Percentiles rank a stretch among this genome's conserved stretches.
Evolutionary conservation across 2,113 vertebrate genomes (phyloP).

Genomic region (Chloropsis cyanopogon): DNA sequence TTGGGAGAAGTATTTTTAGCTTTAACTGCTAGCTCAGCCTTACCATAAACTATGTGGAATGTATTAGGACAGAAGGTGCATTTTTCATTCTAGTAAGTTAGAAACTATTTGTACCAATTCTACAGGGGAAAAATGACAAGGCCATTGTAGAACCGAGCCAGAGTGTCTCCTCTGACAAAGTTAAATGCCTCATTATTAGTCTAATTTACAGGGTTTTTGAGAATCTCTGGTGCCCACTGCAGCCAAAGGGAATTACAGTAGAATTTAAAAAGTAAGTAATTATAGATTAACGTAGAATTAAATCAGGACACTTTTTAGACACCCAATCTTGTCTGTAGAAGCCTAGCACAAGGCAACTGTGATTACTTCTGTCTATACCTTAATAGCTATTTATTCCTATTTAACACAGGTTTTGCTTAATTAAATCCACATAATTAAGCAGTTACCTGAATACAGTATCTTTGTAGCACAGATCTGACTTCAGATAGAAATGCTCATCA

Average conservation of each 20-base stretch:
- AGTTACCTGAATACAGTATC: not conserved
- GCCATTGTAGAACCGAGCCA: not conserved
- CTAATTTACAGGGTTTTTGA: not conserved
- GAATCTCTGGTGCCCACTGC: not conserved
- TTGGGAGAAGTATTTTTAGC: slow-evolving; percentile 37
- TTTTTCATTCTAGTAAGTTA: slow-evolving; percentile 16
- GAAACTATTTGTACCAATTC: not conserved
- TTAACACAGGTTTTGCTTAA: slow-evolving; percentile 7
- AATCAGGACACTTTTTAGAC: not conserved
- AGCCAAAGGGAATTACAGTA: slow-evolving; percentile 17
- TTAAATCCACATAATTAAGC: slow-evolving; percentile 1
- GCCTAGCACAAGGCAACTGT: not conserved
- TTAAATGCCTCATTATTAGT: not conserved
- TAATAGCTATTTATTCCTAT: not conserved
- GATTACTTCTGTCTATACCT: slow-evolving; percentile 11
- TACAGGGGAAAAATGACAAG: not conserved
- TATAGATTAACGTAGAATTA: slow-evolving; percentile 15
- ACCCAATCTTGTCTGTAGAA: slow-evolving; percentile 12
- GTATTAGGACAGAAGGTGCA: not conserved
- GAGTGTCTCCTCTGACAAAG: not conserved
- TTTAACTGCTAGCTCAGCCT: slow-evolving; percentile 31
- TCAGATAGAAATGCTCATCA: slow-evolving; percentile 2
- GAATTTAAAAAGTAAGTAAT: not conserved
- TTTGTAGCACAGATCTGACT: not conserved
- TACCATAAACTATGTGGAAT: slow-evolving; percentile 29